Evolutionary conservation across 2,113 vertebrate genomes (phyloP), one percentile per base, ranked within the genome.

Genomic region (Glaucidium brasilianum): DNA sequence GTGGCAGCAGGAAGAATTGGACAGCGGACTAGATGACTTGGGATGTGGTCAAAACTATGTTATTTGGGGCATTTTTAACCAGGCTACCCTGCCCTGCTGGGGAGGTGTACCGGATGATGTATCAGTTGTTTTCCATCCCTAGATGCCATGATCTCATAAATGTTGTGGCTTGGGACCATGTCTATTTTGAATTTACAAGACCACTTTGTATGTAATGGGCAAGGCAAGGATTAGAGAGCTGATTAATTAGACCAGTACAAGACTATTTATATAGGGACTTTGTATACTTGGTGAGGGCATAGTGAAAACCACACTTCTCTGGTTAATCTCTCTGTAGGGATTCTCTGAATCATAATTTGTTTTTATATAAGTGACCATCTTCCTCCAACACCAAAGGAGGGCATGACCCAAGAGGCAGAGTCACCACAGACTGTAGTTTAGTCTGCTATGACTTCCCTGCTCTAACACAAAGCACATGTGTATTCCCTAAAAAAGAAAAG

Each of bases 401-500:
- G 49, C 60, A 96, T 1, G 59, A 95, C 94, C 86, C 77, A 92
- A 91, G 80, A 90, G 16, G 22, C 39, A 73, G 92, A 90, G 82
- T 84, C 71, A 96, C 53, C 69, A 68, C 6, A 90, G 74, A 52
- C 69, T 56, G 72, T 52, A 94, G 85, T 94, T 97, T 96, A 87
- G 85, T 93, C 78, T 95, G 76, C 85, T 95, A 1, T 62, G 56
- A 47, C 67, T 96, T 94, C 55, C 55, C 77, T 90, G 12, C 63
- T 91, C 32, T 96, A 96, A 97, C 69, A 96, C 52, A 93, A 97
- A 97, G 92, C 94, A 94, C 87, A 95, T 97, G 96, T 96, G 35
- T 88, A 67, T 58, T 92, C 79, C 63, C 47, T 68, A 87, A 97
- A 97, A 96, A 88, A 97, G 90, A 95, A 94, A 93, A 90, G 52